phyloP scores from a whole-genome alignment of 1,140 invertebrate genomes.

The Dryas iulia region DNA sequence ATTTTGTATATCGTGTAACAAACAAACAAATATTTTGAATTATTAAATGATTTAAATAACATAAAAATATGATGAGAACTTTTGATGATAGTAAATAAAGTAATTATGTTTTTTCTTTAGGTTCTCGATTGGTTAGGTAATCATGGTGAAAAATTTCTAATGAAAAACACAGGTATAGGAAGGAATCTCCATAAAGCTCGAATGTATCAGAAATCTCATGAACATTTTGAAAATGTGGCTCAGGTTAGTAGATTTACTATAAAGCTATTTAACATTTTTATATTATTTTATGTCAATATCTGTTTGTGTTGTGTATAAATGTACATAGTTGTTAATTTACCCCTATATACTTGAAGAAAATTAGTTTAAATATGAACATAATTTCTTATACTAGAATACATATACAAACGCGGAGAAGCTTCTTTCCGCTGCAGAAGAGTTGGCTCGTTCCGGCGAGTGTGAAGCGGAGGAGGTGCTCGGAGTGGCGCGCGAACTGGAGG shows the following conservation, averaged over 20 bases:
- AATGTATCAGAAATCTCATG: constrained; percentile 98
- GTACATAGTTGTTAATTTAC: too few species aligned
- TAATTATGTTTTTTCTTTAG: constrained; percentile 71
- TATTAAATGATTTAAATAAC: too few species aligned
- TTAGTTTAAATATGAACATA: background rate
- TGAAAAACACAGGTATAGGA: constrained; percentile 97
- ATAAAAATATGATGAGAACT: too few species aligned
- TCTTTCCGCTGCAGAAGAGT: constrained; percentile 95
- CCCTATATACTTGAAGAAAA: too few species aligned
- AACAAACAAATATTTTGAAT: too few species aligned
- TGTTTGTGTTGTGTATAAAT: too few species aligned
- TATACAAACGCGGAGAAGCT: constrained; percentile 99
- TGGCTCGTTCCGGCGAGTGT: constrained; percentile 97
- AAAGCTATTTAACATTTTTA: background rate
- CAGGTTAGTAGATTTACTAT: constrained; percentile 82
- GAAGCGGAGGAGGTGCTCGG: constrained; percentile 96
- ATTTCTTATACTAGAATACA: constrained; percentile 88
- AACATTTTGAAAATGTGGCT: constrained; percentile 98
- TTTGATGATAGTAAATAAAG: background rate
- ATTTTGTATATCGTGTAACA: too few species aligned
- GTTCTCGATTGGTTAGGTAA: constrained; percentile 98
- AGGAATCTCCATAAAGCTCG: constrained; percentile 95
- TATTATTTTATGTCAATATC: constrained; percentile 25
- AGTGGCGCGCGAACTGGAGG: constrained; percentile 95
- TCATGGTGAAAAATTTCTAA: constrained; percentile 98